Evolutionary conservation across 1,140 invertebrate genomes (phyloP).

Genomic region (Caenorhabditis latens): DNA sequence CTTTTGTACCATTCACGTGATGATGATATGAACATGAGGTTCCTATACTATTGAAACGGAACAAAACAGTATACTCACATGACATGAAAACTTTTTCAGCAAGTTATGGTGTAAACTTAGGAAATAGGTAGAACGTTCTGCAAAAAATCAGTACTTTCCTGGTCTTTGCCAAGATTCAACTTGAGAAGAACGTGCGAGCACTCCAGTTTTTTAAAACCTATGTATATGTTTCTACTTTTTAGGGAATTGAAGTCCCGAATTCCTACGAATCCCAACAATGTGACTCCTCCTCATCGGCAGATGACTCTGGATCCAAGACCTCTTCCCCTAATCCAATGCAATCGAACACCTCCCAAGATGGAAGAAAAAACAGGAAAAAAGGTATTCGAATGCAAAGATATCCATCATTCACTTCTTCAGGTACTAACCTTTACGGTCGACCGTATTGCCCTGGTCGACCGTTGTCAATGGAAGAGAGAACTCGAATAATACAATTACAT

Average conservation of each 20-base stretch:
- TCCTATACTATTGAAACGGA: no score
- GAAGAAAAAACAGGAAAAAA: conserved; percentile 51
- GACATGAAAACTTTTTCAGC: no score
- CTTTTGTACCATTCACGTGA: no score
- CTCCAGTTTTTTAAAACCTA: background rate
- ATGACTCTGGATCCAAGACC: conserved; percentile 4
- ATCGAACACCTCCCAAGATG: background rate
- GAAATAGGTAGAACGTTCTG: no score
- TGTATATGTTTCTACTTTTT: background rate
- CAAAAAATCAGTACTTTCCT: no score
- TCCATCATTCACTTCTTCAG: conserved; percentile 57
- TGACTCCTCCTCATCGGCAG: conserved; percentile 8
- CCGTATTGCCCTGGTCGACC: conserved; percentile 75
- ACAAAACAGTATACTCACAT: no score
- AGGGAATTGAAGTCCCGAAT: conserved; percentile 32
- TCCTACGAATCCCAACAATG: conserved; percentile 45
- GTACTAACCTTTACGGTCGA: conserved; percentile 76
- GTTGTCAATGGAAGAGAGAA: conserved; percentile 75
- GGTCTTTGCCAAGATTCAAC: no score
- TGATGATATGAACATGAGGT: no score
- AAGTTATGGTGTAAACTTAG: no score
- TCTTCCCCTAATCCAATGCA: conserved; percentile 24
- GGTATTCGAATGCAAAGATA: background rate
- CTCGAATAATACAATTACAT: conserved; percentile 74
- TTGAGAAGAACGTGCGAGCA: no score